Base-by-base conservation (phyloP, 2,113 vertebrate genomes). In the Melanerpes aurifrons region DNA sequence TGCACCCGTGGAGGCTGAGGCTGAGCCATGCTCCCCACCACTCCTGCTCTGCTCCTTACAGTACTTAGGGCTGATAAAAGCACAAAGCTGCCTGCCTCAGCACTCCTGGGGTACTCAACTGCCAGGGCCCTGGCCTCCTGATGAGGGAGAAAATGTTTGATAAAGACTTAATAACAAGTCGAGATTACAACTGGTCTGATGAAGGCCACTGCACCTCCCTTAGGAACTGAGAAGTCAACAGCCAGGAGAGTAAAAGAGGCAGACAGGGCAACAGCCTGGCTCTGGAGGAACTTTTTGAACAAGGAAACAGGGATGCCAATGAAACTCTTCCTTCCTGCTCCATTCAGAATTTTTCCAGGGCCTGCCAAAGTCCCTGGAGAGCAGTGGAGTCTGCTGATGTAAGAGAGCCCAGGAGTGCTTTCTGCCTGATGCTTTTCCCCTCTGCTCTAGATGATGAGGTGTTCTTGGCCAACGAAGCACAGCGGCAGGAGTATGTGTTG, bases 401-500 rank as follows among this genome's bases (percentile, higher is more conserved):
- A 31, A 43, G 19, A 81, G 53, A 76, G 54, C 72, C 48, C 43
- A 74, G 25, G 22, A 92, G 66, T 87, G n/a, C 35, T 82, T 89
- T 69, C 57, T 54, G 78, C 40, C 37, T 93, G 29, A 93, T 37
- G n/a, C 2, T 58, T 74, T 80, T 84, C n/a, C 78, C 7, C 53
- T 69, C 68, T 35, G 31, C 74, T 45, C 37, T 56, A 99, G 99
- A 96, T 12, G 99, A 99, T 78, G 79, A 63, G 8, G 98, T 99
- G 62, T 98, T 97, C 92, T 86, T 99, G 92, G 10, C 78, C 12
- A 95, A 97, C 1, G 97, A 98, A 54, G 90, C 93, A 6, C 93
- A 98, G 72, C 90, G 97, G 43, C 73, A 87, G 57, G 99, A 99
- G 79, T 99, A 98, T 26, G 81, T 99, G 67, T 89, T 99, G 97